Evolutionary conservation across 1,140 invertebrate genomes (phyloP), one percentile per base, ranked within the genome.

Genomic region (Archivesica marissinica): DNA sequence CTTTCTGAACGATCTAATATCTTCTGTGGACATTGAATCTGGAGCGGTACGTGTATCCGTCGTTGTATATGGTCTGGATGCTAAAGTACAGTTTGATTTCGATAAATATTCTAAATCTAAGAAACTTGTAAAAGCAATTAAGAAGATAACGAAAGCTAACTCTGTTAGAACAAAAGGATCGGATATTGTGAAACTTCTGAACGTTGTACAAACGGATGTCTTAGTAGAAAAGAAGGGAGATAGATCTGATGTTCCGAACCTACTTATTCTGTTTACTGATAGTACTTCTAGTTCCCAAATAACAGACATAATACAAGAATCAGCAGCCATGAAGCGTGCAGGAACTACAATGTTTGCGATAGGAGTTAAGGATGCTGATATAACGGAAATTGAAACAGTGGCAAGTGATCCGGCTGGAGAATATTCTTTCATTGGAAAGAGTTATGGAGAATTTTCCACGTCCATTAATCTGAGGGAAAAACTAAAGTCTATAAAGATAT

Each of bases 261-360:
- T 86, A 0, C 25, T 90, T 2, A 82, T 92, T 35, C 28, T 92
- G 20, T 76, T 92, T 23, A 91, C 92, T 7, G 92, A 92, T 80
- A 87, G 88, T 23, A 50, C 54, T 15, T 83, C 87, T 1, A 87
- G 38, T 30, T 47, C 56, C 6, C 33, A 77, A 20, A 47, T 70
- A 13, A 39, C 28, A 23, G 38, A 35, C 1, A 17, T 85, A 17
- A 38, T 23, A 20, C 44, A 77, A 23, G 44, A 66, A 50, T 54
- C 74, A 13, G 35, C 25, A 13, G 33, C 30, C 0, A 25, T 85
- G 41, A 78, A 44, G 25, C 15, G 13, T 6, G 17, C 33, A 41
- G 59, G 54, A 25, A 77, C 56, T 20, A 52, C 56, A 0, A 33
- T 85, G 2, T 77, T 78, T 52, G 74, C 82, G 3, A 70, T 78